Conservation (phyloP, 2,113 vertebrate species). For the Oreochromis niloticus region DNA sequence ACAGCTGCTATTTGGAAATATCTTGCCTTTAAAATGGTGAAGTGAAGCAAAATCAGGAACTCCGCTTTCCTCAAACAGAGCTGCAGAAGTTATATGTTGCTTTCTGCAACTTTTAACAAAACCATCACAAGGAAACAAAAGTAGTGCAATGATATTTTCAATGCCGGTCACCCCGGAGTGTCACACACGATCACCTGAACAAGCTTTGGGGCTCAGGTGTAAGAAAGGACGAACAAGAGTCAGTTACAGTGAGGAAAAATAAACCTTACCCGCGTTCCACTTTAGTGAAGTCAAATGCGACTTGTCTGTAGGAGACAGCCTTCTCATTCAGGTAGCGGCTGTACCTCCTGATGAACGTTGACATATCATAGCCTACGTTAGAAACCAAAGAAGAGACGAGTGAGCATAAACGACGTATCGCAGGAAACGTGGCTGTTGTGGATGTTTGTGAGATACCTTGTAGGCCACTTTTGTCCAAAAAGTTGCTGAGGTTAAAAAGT, state of each 20-base stretch:
- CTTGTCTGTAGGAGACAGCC: conserved; percentile 97
- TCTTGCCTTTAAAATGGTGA: not conserved
- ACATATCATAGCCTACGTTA: conserved; percentile 92
- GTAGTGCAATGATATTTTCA: not conserved
- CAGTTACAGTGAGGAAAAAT: not conserved
- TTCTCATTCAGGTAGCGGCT: conserved; percentile 98
- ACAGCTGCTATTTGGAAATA: not conserved
- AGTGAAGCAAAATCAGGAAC: not conserved
- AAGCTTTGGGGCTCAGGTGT: not conserved
- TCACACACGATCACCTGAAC: not conserved
- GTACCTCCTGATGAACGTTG: conserved; percentile 95
- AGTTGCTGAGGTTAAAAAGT: conserved; percentile 98
- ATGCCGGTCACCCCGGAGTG: not conserved
- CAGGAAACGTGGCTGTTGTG: conserved; percentile 90
- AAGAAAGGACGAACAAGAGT: not conserved
- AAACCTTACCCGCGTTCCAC: conserved; percentile 92
- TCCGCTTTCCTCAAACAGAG: fast-evolving
- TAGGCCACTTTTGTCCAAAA: conserved; percentile 97
- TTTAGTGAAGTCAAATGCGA: conserved; percentile 99
- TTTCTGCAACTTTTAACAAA: not conserved
- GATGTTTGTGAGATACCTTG: conserved; percentile 90
- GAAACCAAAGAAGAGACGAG: not conserved
- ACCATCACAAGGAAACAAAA: not conserved
- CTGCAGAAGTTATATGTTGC: not conserved
- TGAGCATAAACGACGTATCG: conserved; percentile 91